Base-by-base conservation (phyloP, 2,797 vertebrate genomes). In the Enteromius thamalakanensis region DNA sequence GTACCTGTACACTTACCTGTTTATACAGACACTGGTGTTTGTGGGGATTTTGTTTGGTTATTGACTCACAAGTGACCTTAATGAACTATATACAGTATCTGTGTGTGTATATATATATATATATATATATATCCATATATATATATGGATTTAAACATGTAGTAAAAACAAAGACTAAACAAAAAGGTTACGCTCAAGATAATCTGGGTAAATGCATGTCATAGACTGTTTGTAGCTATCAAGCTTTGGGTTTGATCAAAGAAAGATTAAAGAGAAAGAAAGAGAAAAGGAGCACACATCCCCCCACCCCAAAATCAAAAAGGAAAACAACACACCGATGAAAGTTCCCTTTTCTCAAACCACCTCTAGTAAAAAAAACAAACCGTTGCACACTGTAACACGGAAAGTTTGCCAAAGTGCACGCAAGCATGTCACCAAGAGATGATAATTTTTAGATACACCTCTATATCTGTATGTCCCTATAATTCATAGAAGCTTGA, bases 391-490 rank as follows among this genome's bases (percentile, higher is more conserved):
- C n/a, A 5, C 40, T n/a, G 62, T 11, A 19, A 23, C 0, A 23
- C 49, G 29, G 65, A 83, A 83, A 78, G 40, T 83, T 70, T 60
- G 65, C 37, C 10, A 49, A 83, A 70, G 81, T 70, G 75, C 81
- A 78, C 0, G 3, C 51, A 68, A 70, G 40, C 40, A 1, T 62
- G 37, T 40, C 37, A 7, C 37, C 37, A 40, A 40, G 37, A 7
- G 37, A 40, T 40, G 80, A 64, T 37, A 34, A n/a, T 3, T 51
- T 32, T 58, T 26, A 17, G 8, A 64, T 23, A 8, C 1, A 10
- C 2, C 17, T 32, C 17, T 76, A 1, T 26, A 17, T 12, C 11
- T 55, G 4, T 11, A 26, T 17, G 19, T 5, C 1, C 2, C 8
- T 34, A 2, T 11, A 49, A 29, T 19, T 74, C 45, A 26, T 40